Evolutionary conservation across 2,113 vertebrate species (phyloP).

Genomic region (Pygoscelis adeliae): DNA sequence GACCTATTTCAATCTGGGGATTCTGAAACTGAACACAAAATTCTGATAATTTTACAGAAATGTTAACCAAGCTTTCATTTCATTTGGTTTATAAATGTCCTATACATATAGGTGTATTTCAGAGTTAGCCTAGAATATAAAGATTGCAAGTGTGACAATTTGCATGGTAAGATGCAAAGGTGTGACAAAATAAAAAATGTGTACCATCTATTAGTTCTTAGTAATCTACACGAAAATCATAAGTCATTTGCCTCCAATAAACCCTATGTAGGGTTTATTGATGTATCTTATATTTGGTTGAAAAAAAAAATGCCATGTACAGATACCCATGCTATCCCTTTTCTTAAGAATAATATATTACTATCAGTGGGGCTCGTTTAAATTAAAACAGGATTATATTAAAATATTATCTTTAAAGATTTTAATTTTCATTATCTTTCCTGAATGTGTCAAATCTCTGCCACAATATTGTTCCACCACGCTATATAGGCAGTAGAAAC

Average conservation of each 20-base stretch:
- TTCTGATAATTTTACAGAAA: background rate
- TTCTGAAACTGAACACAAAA: background rate
- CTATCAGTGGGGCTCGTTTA: background rate
- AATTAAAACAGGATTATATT: background rate
- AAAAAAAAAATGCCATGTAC: background rate
- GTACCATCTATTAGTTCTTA: background rate
- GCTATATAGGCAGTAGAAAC: background rate
- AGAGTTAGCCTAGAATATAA: background rate
- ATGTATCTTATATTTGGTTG: too few species aligned
- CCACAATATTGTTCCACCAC: background rate
- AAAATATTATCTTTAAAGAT: background rate
- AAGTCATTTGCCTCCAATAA: background rate
- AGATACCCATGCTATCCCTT: background rate
- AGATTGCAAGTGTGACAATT: background rate
- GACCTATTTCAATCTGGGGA: background rate
- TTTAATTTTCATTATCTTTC: background rate
- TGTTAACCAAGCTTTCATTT: background rate
- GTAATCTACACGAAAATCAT: background rate
- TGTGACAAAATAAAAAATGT: background rate
- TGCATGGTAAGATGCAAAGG: background rate
- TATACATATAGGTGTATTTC: background rate
- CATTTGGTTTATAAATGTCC: background rate
- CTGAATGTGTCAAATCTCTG: background rate
- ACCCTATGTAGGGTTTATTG: background rate
- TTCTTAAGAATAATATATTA: background rate